Evolutionary conservation across 2,888 invertebrate species (phyloP).

Genomic region (Tinea trinotella): DNA sequence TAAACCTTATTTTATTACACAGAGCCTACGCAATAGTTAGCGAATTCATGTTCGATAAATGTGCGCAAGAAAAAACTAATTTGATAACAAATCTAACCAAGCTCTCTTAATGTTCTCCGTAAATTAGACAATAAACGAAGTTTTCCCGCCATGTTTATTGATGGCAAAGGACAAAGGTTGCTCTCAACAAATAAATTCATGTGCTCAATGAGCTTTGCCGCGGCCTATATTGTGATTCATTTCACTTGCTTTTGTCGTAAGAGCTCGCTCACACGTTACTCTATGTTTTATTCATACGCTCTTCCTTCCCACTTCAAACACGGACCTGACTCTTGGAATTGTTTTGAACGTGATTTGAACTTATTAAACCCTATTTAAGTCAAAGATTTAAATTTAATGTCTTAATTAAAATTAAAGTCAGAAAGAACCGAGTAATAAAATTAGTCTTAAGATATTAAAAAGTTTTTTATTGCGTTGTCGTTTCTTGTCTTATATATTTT

Average conservation of each 20-base stretch:
- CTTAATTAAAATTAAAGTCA: not conserved
- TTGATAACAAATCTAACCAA: not conserved
- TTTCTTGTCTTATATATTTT: no score
- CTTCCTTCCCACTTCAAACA: constrained; percentile 18
- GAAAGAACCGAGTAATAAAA: no score
- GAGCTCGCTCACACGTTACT: constrained; percentile 33
- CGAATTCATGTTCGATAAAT: not conserved
- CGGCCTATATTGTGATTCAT: constrained; percentile 39
- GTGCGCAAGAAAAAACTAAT: not conserved
- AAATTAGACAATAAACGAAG: not conserved
- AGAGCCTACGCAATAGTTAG: no score
- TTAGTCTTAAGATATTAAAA: no score
- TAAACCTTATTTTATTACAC: no score
- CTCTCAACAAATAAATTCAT: constrained; percentile 45
- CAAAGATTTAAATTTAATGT: not conserved
- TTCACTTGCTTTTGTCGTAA: constrained; percentile 29
- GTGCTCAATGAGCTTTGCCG: constrained; percentile 38
- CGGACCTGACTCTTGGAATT: not conserved
- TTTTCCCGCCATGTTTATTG: not conserved
- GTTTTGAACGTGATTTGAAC: not conserved
- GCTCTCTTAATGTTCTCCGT: not conserved
- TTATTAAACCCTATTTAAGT: no score
- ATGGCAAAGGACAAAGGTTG: constrained; percentile 23
- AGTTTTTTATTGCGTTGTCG: no score
- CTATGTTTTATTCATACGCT: constrained; percentile 50